These are phyloP conservation scores for Paralinhomoeus sp. DNA, from an alignment of 2,888 invertebrate species.

Conservation along the genomic window DNA sequence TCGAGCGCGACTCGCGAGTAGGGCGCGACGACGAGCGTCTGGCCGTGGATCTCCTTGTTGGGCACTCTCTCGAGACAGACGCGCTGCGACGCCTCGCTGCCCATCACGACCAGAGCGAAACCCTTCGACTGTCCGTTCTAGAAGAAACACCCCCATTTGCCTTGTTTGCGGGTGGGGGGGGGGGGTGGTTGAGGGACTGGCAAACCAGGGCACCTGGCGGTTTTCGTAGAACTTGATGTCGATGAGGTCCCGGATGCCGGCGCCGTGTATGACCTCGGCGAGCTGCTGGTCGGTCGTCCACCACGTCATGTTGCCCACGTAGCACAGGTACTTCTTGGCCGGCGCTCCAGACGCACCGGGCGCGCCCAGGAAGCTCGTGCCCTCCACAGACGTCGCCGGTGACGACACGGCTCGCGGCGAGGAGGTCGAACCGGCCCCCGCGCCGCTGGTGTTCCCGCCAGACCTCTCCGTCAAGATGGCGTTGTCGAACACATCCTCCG, in stretches of 20 bases:
- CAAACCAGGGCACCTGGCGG: no score
- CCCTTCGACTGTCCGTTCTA: conserved; percentile 40
- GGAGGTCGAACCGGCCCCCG: neutral
- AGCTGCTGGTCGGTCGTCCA: conserved; percentile 41
- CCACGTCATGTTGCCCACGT: conserved; percentile 96
- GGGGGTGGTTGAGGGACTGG: no score
- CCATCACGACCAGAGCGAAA: conserved; percentile 80
- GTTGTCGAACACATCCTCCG: neutral
- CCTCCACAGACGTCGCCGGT: no score
- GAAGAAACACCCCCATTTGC: no score
- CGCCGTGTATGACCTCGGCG: conserved; percentile 58
- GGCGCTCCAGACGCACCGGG: conserved; percentile 3
- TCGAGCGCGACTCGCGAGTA: conserved; percentile 68
- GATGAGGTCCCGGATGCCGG: conserved; percentile 73
- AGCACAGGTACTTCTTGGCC: conserved; percentile 43
- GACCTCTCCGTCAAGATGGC: neutral
- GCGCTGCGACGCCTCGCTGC: conserved; percentile 68
- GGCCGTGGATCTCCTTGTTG: conserved; percentile 74
- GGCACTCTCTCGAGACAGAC: conserved; percentile 72
- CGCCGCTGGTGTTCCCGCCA: neutral
- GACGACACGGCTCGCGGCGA: no score
- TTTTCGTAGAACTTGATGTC: conserved; percentile 99
- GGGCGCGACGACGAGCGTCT: conserved; percentile 72
- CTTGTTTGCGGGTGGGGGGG: no score
- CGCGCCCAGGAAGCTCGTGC: no score